phyloP scores from a whole-genome alignment of 2,113 vertebrate genomes.

The Aleadryas rufinucha region DNA sequence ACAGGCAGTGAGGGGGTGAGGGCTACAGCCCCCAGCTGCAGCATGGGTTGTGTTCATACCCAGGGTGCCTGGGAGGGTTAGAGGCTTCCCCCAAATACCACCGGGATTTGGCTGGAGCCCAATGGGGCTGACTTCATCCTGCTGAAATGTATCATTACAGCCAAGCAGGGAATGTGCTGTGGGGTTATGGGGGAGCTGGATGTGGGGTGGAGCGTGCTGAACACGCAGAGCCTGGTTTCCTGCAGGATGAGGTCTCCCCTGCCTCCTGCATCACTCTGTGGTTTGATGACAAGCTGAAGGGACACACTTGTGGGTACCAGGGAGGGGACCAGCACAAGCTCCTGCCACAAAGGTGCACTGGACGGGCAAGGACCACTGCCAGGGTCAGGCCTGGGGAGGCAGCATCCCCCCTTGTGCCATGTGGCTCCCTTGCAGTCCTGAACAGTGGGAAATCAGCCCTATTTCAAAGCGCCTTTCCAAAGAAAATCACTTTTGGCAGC shows the following conservation, averaged over 20 bases:
- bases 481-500: neutral
- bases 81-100: neutral
- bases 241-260: neutral
- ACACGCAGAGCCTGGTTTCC: neutral
- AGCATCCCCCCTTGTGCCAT: accelerated
- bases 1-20: neutral
- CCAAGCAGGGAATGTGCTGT: neutral
- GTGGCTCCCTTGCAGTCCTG: neutral
- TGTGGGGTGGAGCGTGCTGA: accelerated
- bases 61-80: neutral
- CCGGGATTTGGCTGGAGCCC: neutral
- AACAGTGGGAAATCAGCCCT: neutral
- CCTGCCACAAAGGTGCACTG: neutral
- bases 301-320: neutral
- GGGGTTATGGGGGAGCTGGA: neutral
- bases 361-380: accelerated
- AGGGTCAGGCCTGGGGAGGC: neutral
- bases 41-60: neutral
- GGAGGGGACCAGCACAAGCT: neutral
- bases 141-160: neutral
- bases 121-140: neutral
- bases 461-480: neutral
- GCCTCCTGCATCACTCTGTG: neutral
- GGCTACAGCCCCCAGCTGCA: neutral
- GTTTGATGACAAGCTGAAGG: neutral